A percentile compares a stretch with the other conserved stretches of the same genome.
phyloP scores from a whole-genome alignment of 2,797 vertebrate genomes.

The Cygnus olor region DNA sequence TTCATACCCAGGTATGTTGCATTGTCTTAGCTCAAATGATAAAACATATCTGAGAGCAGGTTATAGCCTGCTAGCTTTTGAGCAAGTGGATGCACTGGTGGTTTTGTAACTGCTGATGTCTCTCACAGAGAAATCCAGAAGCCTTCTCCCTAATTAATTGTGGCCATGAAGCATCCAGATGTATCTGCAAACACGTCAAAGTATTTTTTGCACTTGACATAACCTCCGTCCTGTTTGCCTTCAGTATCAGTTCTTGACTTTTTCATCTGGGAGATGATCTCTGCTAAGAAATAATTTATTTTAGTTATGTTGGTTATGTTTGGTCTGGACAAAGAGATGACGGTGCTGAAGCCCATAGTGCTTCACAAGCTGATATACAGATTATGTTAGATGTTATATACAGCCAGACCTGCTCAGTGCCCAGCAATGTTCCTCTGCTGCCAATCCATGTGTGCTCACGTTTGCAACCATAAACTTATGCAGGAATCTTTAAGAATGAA shows the following conservation, averaged over 20 bases:
- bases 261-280: neutral
- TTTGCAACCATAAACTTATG: neutral
- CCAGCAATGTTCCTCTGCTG: neutral
- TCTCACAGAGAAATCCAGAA: neutral
- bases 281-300: neutral
- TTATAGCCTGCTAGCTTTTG: neutral
- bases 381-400: neutral
- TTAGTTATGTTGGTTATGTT: neutral
- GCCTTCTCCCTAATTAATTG: neutral
- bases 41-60: neutral
- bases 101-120: neutral
- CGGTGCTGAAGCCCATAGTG: accelerated
- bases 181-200: neutral
- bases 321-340: neutral
- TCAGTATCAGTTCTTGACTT: neutral
- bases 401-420: neutral
- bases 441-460: neutral
- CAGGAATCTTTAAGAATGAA: neutral
- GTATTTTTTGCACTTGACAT: neutral
- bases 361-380: neutral
- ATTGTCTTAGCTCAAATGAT: neutral
- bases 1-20: neutral
- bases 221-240: neutral
- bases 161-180: neutral
- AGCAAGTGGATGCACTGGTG: neutral